A percentile compares a stretch with the other conserved stretches of the same genome.
These are phyloP conservation scores for Stenoptilia bipunctidactyla DNA, from an alignment of 2,888 invertebrate species.

Conservation along the genomic window DNA sequence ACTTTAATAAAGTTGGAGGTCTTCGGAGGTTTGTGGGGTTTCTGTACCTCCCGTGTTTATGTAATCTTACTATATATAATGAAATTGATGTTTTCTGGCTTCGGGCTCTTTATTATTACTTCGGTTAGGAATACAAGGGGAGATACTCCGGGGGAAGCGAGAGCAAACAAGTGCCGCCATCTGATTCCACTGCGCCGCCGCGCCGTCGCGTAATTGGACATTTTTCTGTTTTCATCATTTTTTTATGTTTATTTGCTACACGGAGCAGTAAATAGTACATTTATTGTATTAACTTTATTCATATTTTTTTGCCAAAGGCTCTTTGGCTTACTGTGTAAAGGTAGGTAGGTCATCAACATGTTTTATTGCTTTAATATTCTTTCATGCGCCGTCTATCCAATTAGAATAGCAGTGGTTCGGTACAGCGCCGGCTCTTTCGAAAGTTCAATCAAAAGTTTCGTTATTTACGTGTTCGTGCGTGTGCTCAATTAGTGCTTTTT, in stretches of 20 bases:
- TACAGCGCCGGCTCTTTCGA: neutral
- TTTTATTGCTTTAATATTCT: too few relatives aligned
- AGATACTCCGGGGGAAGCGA: conserved; percentile 40
- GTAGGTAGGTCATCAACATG: too few relatives aligned
- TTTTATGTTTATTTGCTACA: conserved; percentile 22
- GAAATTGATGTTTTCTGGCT: conserved; percentile 68
- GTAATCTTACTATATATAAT: conserved; percentile 44
- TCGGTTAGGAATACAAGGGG: conserved; percentile 42
- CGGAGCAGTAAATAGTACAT: conserved; percentile 13
- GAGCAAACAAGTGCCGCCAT: conserved; percentile 57
- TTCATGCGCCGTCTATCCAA: neutral
- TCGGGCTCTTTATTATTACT: conserved; percentile 69
- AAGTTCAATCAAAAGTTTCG: conserved; percentile 33
- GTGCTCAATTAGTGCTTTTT: conserved; percentile 35
- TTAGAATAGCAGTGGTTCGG: neutral
- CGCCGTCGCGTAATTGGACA: conserved; percentile 29
- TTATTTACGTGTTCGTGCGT: conserved; percentile 43
- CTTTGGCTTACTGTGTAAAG: too few relatives aligned
- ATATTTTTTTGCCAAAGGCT: too few relatives aligned
- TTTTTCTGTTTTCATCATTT: conserved; percentile 34
- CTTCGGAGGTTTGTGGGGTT: conserved; percentile 56
- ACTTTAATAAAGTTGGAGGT: conserved; percentile 62
- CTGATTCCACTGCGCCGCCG: conserved; percentile 38
- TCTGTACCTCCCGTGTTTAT: conserved; percentile 40
- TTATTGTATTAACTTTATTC: too few relatives aligned